phyloP scores from a whole-genome alignment of 2,797 vertebrate species.

The Pipistrellus pygmaeus region DNA sequence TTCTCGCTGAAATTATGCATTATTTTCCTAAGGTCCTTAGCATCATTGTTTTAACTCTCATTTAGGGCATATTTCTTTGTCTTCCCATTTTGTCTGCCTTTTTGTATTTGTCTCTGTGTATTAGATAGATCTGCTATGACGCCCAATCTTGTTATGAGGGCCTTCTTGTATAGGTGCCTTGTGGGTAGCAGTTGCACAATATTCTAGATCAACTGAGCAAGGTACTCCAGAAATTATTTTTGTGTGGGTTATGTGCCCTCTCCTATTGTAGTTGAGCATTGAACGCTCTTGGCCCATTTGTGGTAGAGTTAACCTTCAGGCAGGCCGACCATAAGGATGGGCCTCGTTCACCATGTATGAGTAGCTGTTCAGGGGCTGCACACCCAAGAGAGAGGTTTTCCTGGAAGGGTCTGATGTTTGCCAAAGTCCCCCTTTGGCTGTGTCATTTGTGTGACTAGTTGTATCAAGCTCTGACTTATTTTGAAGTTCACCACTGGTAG shows the following conservation, averaged over 20 bases:
- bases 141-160: neutral
- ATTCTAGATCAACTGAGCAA: neutral
- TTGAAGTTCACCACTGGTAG: neutral
- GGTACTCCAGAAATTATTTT: neutral
- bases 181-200: neutral
- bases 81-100: neutral
- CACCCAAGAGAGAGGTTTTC: neutral
- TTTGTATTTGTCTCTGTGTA: too few relatives aligned
- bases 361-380: neutral
- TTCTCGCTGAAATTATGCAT: neutral
- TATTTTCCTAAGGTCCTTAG: neutral
- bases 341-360: neutral
- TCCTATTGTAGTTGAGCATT: neutral
- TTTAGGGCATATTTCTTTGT: neutral
- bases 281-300: neutral
- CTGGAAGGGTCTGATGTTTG: neutral
- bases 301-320: neutral
- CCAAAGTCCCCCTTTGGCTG: neutral
- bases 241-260: neutral
- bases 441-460: neutral
- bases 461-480: neutral
- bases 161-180: neutral
- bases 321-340: too few relatives aligned
- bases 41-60: neutral
- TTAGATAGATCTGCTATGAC: neutral